Conservation (phyloP, 2,113 vertebrate genomes). For the Chaetops frenatus region DNA sequence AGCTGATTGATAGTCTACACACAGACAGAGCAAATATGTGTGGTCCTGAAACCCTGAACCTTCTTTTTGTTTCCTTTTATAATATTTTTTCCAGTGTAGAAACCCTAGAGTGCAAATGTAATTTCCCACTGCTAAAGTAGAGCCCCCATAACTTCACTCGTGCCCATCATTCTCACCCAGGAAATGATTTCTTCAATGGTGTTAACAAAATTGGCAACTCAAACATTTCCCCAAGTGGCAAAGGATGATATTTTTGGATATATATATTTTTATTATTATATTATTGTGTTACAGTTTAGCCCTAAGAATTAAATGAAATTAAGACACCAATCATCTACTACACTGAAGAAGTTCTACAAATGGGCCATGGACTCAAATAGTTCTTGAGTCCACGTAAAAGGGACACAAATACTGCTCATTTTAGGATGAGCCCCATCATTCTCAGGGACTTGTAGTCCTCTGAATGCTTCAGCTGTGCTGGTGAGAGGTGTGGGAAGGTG, state of each 20-base stretch:
- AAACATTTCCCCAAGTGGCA: conserved; percentile 50
- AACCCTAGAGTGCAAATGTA: conserved; percentile 57
- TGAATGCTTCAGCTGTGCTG: neutral
- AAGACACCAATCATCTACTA: neutral
- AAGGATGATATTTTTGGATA: conserved; percentile 33
- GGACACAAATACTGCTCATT: neutral
- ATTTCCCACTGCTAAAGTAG: conserved; percentile 55
- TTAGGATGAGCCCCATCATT: neutral
- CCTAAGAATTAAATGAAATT: conserved; percentile 40
- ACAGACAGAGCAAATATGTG: conserved; percentile 39
- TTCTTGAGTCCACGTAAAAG: neutral
- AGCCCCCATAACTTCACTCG: conserved; percentile 43
- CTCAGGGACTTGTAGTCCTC: neutral
- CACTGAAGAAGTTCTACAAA: neutral
- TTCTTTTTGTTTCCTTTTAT: conserved; percentile 43
- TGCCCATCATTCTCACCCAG: conserved; percentile 7
- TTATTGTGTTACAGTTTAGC: conserved; percentile 35
- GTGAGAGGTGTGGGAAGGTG: neutral
- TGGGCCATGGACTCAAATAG: neutral
- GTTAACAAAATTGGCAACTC: conserved; percentile 62
- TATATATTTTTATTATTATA: conserved; percentile 60
- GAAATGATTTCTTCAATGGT: conserved; percentile 15
- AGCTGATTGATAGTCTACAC: conserved; percentile 35
- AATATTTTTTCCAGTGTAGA: neutral
- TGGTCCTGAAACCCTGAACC: conserved; percentile 34